Percentiles rank a stretch among this genome's conserved stretches.
These are phyloP conservation scores for Smutsia gigantea DNA, from an alignment of 2,797 vertebrate species.

Conservation along the genomic window DNA sequence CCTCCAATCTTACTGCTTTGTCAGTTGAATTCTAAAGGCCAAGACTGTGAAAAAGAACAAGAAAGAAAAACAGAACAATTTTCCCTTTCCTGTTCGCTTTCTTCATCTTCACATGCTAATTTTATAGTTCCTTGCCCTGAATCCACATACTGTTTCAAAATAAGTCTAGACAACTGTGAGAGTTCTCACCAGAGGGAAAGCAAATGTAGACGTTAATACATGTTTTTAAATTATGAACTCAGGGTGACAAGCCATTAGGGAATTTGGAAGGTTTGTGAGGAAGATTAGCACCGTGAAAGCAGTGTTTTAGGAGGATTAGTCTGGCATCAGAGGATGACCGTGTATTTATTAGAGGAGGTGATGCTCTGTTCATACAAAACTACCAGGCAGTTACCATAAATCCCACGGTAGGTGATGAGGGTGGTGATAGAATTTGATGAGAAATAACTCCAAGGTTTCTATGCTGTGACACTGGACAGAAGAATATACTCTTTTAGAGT, in stretches of 20 bases:
- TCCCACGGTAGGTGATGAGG: fast-evolving
- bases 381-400: background rate
- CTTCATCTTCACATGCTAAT: background rate
- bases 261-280: conserved; percentile 11
- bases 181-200: background rate
- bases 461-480: background rate
- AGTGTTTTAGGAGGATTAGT: conserved; percentile 52
- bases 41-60: too few relatives aligned
- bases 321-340: background rate
- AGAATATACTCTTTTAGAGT: background rate
- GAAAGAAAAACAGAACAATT: too few relatives aligned
- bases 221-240: conserved; percentile 31
- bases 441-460: background rate
- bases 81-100: background rate
- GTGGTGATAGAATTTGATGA: background rate
- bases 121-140: background rate
- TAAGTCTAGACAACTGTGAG: background rate
- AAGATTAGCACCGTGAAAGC: conserved; percentile 24
- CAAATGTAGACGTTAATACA: background rate
- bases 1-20: background rate
- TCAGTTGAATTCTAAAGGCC: background rate
- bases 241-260: background rate
- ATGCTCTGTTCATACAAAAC: background rate
- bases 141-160: background rate
- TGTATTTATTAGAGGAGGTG: background rate